A percentile compares a stretch with the other conserved stretches of the same genome.
phyloP scores from a whole-genome alignment of 2,888 invertebrate species.

The Pseudococcus jackbeardsleyi region DNA sequence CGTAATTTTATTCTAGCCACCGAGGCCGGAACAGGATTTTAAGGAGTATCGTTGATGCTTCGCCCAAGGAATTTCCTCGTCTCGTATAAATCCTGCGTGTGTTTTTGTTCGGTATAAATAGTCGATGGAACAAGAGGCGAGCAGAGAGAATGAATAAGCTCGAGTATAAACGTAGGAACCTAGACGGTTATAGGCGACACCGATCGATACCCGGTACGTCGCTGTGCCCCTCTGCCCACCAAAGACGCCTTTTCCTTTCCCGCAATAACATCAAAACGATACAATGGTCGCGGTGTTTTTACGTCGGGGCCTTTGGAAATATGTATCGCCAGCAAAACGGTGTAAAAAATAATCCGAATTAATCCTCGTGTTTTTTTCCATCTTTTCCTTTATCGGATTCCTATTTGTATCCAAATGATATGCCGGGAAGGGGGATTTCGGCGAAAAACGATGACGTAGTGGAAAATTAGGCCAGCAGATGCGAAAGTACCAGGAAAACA shows the following conservation, averaged over 20 bases:
- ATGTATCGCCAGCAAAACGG: not conserved
- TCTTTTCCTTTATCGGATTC: too few species aligned
- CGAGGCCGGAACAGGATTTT: not conserved
- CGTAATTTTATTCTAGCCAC: not conserved
- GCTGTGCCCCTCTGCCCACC: not conserved
- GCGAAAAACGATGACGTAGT: not conserved
- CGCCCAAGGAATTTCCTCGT: too few species aligned
- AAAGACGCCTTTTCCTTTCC: not conserved
- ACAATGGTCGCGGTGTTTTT: not conserved
- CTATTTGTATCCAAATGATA: not conserved
- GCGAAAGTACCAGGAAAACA: not conserved
- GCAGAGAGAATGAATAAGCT: not conserved
- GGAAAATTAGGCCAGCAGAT: not conserved
- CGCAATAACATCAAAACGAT: not conserved
- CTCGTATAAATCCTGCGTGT: too few species aligned
- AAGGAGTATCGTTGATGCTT: not conserved
- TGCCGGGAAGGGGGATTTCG: not conserved
- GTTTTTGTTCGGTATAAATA: too few species aligned
- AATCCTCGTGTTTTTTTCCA: not conserved
- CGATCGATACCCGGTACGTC: not conserved
- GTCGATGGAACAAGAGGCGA: not conserved
- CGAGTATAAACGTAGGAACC: not conserved
- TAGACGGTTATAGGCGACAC: conserved; percentile 22
- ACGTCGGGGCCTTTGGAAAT: not conserved
- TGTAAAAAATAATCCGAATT: not conserved